Percentiles rank a stretch among this genome's conserved stretches.
phyloP scores from a whole-genome alignment of 2,797 vertebrate species.

The Emydoidea blandingii region DNA sequence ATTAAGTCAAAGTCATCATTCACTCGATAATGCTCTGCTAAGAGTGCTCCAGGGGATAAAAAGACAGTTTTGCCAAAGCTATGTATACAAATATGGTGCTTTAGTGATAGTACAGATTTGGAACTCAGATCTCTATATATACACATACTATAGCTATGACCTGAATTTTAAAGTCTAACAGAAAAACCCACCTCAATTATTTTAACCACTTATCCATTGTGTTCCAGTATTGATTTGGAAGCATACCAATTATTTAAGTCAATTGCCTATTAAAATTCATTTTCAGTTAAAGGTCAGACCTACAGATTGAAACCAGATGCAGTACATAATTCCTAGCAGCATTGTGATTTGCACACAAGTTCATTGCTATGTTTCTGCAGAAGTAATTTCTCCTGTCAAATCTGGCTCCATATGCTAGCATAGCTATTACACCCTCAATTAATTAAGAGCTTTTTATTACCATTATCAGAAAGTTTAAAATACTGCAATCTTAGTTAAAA shows the following conservation, averaged over 20 bases:
- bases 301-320: constrained; percentile 69
- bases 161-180: background rate
- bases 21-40: background rate
- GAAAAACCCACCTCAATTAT: constrained; percentile 53
- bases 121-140: fast-evolving
- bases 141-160: background rate
- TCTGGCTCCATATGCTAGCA: background rate
- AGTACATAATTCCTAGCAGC: constrained; percentile 55
- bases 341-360: constrained; percentile 54
- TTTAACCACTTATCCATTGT: constrained; percentile 58
- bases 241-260: constrained; percentile 63
- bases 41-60: background rate
- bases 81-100: fast-evolving
- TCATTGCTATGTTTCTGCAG: constrained; percentile 57
- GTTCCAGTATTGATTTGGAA: constrained; percentile 54
- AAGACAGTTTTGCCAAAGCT: background rate
- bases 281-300: constrained; percentile 64
- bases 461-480: constrained; percentile 46
- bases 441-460: constrained; percentile 45
- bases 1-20: background rate
- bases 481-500: background rate
- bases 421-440: constrained; percentile 22
- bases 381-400: constrained; percentile 45
- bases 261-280: constrained; percentile 76
- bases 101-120: fast-evolving